A percentile compares a stretch with the other conserved stretches of the same genome.
Evolutionary conservation across 2,888 invertebrate genomes (phyloP).

Genomic region (Scaptomyza parva): DNA sequence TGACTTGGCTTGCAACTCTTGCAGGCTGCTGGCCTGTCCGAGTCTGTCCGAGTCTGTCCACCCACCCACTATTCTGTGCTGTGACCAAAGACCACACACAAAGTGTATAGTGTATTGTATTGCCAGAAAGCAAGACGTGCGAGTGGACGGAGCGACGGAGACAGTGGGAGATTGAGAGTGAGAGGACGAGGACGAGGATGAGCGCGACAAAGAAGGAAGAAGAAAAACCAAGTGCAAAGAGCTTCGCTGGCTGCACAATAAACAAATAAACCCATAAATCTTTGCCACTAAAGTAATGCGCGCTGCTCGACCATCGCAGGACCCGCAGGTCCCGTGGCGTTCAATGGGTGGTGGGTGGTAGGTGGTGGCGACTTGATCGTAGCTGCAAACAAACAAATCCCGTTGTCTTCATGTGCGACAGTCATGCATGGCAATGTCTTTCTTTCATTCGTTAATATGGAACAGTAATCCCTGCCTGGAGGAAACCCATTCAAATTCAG

Average conservation of each 20-base stretch:
- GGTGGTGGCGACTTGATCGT: slow-evolving; percentile 54
- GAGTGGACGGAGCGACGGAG: not conserved
- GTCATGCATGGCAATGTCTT: slow-evolving; percentile 71
- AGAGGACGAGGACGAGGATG: not conserved
- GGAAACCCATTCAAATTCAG: not conserved
- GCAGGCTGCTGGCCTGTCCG: slow-evolving; percentile 18
- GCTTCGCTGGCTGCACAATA: slow-evolving; percentile 44
- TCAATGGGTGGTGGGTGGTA: not conserved
- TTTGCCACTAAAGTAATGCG: slow-evolving; percentile 66
- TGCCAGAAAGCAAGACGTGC: slow-evolving; percentile 20
- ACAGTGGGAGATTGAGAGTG: not conserved
- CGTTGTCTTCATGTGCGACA: slow-evolving; percentile 70
- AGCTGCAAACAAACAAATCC: slow-evolving; percentile 72
- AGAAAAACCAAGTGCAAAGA: slow-evolving; percentile 3
- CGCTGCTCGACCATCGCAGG: slow-evolving; percentile 27
- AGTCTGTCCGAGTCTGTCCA: slow-evolving; percentile 6
- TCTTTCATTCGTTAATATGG: slow-evolving; percentile 4
- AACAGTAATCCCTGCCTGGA: not conserved
- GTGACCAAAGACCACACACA: slow-evolving; percentile 43
- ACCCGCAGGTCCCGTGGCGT: too few species aligned
- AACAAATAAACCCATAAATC: slow-evolving; percentile 81
- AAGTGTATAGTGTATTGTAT: slow-evolving; percentile 35
- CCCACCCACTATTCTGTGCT: slow-evolving; percentile 4
- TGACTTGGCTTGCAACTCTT: slow-evolving; percentile 12
- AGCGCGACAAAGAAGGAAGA: not conserved